A percentile compares a stretch with the other conserved stretches of the same genome.
phyloP scores from a whole-genome alignment of 1,140 invertebrate species.

The Anadara kagoshimensis region DNA sequence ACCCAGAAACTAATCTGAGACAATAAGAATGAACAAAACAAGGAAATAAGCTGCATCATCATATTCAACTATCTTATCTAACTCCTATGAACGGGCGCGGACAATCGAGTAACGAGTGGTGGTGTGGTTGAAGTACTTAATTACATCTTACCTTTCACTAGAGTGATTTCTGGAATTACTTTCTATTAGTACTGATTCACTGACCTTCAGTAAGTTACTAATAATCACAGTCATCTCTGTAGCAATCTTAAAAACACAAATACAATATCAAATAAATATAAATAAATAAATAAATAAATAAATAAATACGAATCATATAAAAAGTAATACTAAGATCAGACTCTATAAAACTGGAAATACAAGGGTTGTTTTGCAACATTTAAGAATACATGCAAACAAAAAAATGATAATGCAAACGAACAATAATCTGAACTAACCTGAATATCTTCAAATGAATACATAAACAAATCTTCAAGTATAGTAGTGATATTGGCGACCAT shows the following conservation, averaged over 20 bases:
- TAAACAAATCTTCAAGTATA: slow-evolving; percentile 45
- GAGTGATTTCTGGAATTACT: slow-evolving; percentile 54
- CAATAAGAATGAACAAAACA: too few relatives aligned
- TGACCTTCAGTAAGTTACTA: slow-evolving; percentile 55
- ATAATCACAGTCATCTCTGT: slow-evolving; percentile 51
- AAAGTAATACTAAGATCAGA: too few relatives aligned
- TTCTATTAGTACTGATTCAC: slow-evolving; percentile 50
- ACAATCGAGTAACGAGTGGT: too few relatives aligned
- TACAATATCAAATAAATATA: too few relatives aligned
- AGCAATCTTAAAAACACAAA: slow-evolving; percentile 50
- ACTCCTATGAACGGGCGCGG: too few relatives aligned
- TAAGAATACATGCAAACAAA: neutral
- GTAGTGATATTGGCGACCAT: slow-evolving; percentile 46
- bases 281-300: too few relatives aligned
- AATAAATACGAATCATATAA: too few relatives aligned
- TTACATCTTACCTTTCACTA: slow-evolving; percentile 50
- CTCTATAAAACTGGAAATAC: too few relatives aligned
- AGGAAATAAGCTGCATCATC: too few relatives aligned
- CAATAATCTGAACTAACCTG: slow-evolving; percentile 27
- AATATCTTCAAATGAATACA: slow-evolving; percentile 42
- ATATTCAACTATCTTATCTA: too few relatives aligned
- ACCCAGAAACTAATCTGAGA: too few relatives aligned
- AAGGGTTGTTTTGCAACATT: neutral
- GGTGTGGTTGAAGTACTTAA: too few relatives aligned
- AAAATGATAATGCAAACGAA: neutral